Base-by-base conservation (phyloP, 2,113 vertebrate genomes). In the Neoarius graeffei region DNA sequence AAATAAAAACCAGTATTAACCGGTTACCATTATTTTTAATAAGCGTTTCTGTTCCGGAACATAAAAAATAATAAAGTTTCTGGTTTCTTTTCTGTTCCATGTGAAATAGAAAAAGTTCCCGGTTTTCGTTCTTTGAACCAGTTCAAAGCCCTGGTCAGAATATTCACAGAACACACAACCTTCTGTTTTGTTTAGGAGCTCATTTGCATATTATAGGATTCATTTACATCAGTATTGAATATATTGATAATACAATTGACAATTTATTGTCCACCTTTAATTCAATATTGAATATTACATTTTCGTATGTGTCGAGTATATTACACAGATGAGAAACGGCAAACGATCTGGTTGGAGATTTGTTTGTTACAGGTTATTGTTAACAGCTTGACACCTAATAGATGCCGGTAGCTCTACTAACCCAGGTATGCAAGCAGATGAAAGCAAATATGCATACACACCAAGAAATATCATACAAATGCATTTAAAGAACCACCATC, bases 311-410 rank as follows among this genome's bases (percentile, higher is more conserved):
- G 11, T 35, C n/a, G 8, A 27, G 7, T 57, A 57, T 81, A 59
- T 9, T 59, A 17, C 4, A 19, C 56, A 10, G 79, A 60, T 59
- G 35, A 5, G 56, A 81, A 81, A 20, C 10, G 1, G 79, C 56
- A 60, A 59, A 20, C 8, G 20, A 5, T 42, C 59, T 52, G 64
- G 83, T 77, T 56, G 71, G 79, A 83, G 84, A 42, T n/a, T 77
- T 86, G 71, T n/a, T 83, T 30, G 89, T 73, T 86, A 79, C 84
- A 83, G 67, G 77, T 77, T 87, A 86, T 80, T 84, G 80, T 86
- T 83, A 57, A 14, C 73, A 86, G 42, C 73, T 86, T 66, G 35
- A 71, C 27, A 57, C 48, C 42, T 5, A 81, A 81, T 71, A 35
- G 19, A 48, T 80, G 60, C 11, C 64, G 20, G 66, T 56, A 23